Evolutionary conservation across 2,888 invertebrate species (phyloP), one percentile per base, ranked within the genome.

Genomic region (Cyclophora punctaria): DNA sequence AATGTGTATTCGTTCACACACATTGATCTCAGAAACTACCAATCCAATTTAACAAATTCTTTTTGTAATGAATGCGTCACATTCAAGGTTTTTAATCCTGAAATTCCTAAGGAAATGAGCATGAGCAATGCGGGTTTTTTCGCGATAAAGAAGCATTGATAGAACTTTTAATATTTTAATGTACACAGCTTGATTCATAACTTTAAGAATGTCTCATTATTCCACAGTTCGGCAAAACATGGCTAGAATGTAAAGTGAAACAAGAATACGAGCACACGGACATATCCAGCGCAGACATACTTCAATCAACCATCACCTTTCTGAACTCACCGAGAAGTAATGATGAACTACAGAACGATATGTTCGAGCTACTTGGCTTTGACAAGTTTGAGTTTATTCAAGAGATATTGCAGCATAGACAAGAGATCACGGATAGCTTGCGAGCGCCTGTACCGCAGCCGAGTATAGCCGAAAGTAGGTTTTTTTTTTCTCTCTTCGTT

Each of bases 321-420:
- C 77, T 96, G 0, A 91, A 91, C 57, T 91, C 92, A 0, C 81
- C 90, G 7, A 87, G 90, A 57, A 88, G 87, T 35, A 92, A 91
- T 59, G 92, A 92, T 55, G 94, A 94, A 65, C 81, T 96, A 55
- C 93, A 96, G 73, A 94, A 93, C 69, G 95, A 95, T 78, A 82
- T 98, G 33, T 94, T 97, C 76, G 98, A 98, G 66, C 82, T 98
- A 3, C 89, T 97, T 34, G 98, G 98, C 0, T 96, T 94, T 75
- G 96, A 97, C 61, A 87, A 93, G 64, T 92, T 96, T 75, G 95
- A 95, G 68, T 88, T 96, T 52, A 93, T 95, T 35, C 90, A 91
- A 53, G 84, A 89, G 42, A 76, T 96, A 53, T 75, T 96, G 35
- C 85, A 91, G 48, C 91, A 94, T 62, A 88, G 95, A 6, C 76